Evolutionary conservation across 2,113 vertebrate species (phyloP), one percentile per base, ranked within the genome.

Genomic region (Mormyrus iriodes): DNA sequence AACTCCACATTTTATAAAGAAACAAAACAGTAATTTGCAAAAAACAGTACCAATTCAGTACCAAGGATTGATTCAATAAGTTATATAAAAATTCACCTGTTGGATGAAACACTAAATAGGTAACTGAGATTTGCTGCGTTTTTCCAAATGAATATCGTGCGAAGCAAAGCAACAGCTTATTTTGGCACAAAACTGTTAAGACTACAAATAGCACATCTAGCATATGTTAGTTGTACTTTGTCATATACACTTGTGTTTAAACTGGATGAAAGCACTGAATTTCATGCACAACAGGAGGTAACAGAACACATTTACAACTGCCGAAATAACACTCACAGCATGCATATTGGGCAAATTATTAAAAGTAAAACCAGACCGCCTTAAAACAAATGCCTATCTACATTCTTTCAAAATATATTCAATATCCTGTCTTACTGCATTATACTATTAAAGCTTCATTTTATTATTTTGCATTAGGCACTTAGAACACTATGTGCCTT

Each of bases 201-300:
- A 79, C 35, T 31, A 31, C 58, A 27, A 65, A 65, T 3, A 65
- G n/a, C 10, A 86, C 35, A 21, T 42, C 13, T 19, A 79, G 73
- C 73, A 21, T 79, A 69, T 31, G 61, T 69, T 69, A 69, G 61
- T 69, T 69, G 61, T 3, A 69, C 73, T 79, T 79, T 19, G 15
- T 79, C 73, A 39, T 79, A 39, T 79, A 79, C 35, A 7, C 73
- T 79, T 15, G 35, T 79, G 35, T 69, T 69, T 69, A 69, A 27
- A 31, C 61, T 69, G 61, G 27, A 69, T 69, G 27, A 69, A 31
- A 69, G 61, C 61, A 69, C 73, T 79, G 35, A 79, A 42, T 42
- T 79, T 42, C 73, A 79, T 79, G 73, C 73, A 79, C 73, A 79
- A 79, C 39, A 17, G 73, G 73, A 79, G 73, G 35, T 79, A 79